Conservation (phyloP, 1,140 invertebrate genomes). For the Apis laboriosa region DNA sequence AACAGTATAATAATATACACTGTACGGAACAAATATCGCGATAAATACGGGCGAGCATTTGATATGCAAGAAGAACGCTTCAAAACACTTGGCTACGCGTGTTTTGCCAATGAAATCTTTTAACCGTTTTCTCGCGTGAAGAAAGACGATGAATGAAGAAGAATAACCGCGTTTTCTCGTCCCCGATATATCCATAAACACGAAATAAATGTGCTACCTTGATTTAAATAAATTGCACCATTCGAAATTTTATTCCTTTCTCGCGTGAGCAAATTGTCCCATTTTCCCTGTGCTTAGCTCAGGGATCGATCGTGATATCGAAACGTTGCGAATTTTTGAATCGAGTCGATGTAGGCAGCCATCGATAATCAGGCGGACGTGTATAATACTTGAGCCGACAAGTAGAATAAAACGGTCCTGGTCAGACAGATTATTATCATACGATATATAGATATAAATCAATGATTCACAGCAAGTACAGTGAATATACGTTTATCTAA, state of each 20-base stretch:
- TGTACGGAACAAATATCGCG: conserved; percentile 5
- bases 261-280: background rate
- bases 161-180: conserved; percentile 42
- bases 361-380: too few species aligned
- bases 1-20: background rate
- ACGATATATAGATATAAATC: too few species aligned
- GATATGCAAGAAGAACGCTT: conserved; percentile 36
- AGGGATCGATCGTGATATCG: background rate
- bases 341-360: too few species aligned
- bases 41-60: conserved; percentile 22
- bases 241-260: conserved; percentile 15
- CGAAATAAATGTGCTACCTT: conserved; percentile 27
- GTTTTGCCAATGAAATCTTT: conserved; percentile 55
- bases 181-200: conserved; percentile 52
- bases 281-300: too few species aligned
- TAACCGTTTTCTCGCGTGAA: background rate
- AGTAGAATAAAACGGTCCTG: too few species aligned
- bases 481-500: too few species aligned
- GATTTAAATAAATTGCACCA: conserved; percentile 47
- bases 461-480: too few species aligned
- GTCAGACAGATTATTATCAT: too few species aligned
- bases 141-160: conserved; percentile 36
- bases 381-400: too few species aligned
- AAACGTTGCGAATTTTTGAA: background rate
- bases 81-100: conserved; percentile 26